A percentile compares a stretch with the other conserved stretches of the same genome.
Evolutionary conservation across 2,797 vertebrate genomes (phyloP).

Genomic region (Trachops cirrhosus): DNA sequence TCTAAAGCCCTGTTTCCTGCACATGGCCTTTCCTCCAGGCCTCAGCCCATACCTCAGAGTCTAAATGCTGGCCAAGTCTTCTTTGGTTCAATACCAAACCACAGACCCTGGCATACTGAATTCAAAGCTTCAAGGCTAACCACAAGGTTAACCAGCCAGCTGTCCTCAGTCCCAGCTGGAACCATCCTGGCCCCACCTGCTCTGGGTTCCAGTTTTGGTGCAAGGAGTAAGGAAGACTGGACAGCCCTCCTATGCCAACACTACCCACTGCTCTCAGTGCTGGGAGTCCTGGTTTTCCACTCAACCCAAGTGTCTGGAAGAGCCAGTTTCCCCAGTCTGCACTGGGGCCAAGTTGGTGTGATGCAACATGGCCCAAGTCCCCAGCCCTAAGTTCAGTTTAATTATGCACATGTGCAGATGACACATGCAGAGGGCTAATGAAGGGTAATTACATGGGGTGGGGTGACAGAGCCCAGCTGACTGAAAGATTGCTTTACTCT

Average conservation of each 20-base stretch:
- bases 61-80: neutral
- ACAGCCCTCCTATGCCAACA: neutral
- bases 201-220: neutral
- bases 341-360: neutral
- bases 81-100: neutral
- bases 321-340: slow-evolving; percentile 61
- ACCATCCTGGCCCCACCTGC: neutral
- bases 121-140: neutral
- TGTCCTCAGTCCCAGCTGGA: neutral
- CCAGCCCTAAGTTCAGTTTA: slow-evolving; percentile 15
- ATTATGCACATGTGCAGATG: slow-evolving; percentile 39
- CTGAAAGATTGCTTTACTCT: neutral
- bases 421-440: slow-evolving; percentile 32
- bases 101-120: neutral
- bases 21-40: neutral
- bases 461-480: neutral
- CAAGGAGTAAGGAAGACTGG: neutral
- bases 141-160: neutral
- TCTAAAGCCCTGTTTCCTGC: neutral
- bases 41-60: neutral
- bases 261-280: neutral
- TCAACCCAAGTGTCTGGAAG: neutral
- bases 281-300: neutral
- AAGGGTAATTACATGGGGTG: slow-evolving; percentile 31
- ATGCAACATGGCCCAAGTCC: slow-evolving; percentile 4